Evolutionary conservation across 2,797 vertebrate genomes (phyloP), one percentile per base, ranked within the genome.

Genomic region (Carduelis carduelis): DNA sequence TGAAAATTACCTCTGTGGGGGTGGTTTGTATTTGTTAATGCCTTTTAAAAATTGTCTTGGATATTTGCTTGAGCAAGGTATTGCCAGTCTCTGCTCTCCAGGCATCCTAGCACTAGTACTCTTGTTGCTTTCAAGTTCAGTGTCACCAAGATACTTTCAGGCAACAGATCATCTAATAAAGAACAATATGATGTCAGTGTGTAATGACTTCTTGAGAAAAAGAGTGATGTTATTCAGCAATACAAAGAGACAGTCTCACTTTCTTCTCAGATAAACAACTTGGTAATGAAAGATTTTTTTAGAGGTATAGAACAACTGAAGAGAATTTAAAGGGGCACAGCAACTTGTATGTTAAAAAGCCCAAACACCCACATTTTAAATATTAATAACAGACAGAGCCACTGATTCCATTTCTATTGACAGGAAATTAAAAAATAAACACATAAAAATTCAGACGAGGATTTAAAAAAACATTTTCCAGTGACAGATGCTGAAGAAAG

Each of bases 151-250:
- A 88, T 90, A 93, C 91, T 96, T 95, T 64, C 94, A 96, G 96
- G 87, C 94, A 95, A 95, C 96, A 96, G 96, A 97, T 95, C 96
- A 96, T 88, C 95, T 97, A 96, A 96, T 94, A 93, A 97, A 96
- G 94, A 97, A 96, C 96, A 95, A 96, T 96, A 96, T 77, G 91
- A 94, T 96, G 94, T 91, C 94, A 96, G 94, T 37, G 83, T 90
- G 87, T 89, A 97, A 96, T 95, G 94, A 79, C 95, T 96, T 92
- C 91, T 95, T 61, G 87, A 95, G 95, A 88, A 96, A 87, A 57
- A 93, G 94, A 96, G 93, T 93, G 95, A 96, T 96, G 96, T 84
- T 96, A 95, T 93, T 93, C 91, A 95, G 89, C 93, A 93, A 95
- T 95, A 97, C 95, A 96, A 97, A 96, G 94, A 96, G 94, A 95